Base-by-base conservation (phyloP, 1,140 invertebrate genomes). In the Hypothenemus hampei region DNA sequence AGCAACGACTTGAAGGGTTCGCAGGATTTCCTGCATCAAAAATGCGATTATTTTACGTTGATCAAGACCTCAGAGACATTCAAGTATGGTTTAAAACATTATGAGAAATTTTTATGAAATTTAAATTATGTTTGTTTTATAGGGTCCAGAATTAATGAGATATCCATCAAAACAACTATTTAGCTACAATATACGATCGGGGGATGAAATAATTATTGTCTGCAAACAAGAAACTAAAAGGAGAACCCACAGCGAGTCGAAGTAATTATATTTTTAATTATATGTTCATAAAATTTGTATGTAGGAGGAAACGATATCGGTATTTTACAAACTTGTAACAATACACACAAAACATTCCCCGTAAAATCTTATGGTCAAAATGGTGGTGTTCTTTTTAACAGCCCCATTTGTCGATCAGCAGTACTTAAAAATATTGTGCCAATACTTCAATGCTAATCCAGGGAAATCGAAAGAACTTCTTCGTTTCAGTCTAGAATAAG, bases 131-230 rank as follows among this genome's bases (percentile, higher is more conserved):
- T 46, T 29, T 43, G 36, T 39, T 43, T 21, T 46, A 57, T 78
- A 85, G 76, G 87, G 89, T 5, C 85, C 89, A 1, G 90, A 93
- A 74, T 88, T 91, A 69, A 90, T 95, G 86, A 80, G 82, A 56
- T 92, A 82, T 67, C 87, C 89, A 1, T 86, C 87, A 56, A 91
- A 92, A 64, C 87, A 89, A 68, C 75, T 95, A 18, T 94, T 93
- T 70, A 89, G 89, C 48, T 94, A 93, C 72, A 93, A 93, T 71
- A 88, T 95, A 50, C 77, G 83, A 55, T 89, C 88, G 61, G 91
- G 90, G 1, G 91, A 94, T 74, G 89, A 94, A 71, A 92, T 95
- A 63, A 87, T 93, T 47, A 85, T 95, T 46, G 88, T 92, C 68
- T 84, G 81, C 55, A 88, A 88, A 64, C 57, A 59, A 29, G 65